These are phyloP conservation scores for Caracal caracal DNA, from an alignment of 2,113 vertebrate species.

Conservation along the genomic window DNA sequence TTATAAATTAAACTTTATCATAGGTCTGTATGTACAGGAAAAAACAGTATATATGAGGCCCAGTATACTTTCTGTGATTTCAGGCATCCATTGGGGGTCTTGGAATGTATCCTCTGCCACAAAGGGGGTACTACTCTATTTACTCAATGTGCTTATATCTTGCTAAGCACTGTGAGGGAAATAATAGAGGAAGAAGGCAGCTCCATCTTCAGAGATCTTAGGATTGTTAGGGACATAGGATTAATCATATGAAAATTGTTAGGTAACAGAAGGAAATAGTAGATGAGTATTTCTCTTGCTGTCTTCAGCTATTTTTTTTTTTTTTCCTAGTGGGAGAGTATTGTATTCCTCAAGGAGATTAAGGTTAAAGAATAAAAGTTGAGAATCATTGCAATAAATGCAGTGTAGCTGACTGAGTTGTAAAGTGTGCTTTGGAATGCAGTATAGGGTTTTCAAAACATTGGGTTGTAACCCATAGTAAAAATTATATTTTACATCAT, in stretches of 20 bases:
- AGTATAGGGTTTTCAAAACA: constrained; percentile 33
- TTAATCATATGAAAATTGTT: constrained; percentile 23
- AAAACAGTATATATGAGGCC: neutral
- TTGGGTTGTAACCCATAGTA: neutral
- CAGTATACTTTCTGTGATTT: neutral
- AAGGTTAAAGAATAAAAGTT: constrained; percentile 50
- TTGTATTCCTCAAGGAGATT: neutral
- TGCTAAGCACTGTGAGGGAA: neutral
- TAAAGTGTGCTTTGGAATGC: constrained; percentile 38
- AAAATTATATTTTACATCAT: constrained; percentile 25
- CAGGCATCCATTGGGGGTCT: neutral
- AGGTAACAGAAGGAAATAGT: neutral
- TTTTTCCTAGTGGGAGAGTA: neutral
- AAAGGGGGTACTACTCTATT: neutral
- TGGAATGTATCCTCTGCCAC: neutral
- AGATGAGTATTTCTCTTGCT: constrained; percentile 38
- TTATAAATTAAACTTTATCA: neutral
- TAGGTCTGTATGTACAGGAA: neutral
- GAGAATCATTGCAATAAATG: constrained; percentile 21
- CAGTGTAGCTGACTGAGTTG: neutral
- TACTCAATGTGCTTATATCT: neutral
- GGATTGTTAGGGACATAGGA: neutral
- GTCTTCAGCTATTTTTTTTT: neutral
- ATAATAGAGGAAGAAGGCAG: neutral
- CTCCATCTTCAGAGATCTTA: neutral